A percentile compares a stretch with the other conserved stretches of the same genome.
Evolutionary conservation across 2,888 invertebrate genomes (phyloP).

Genomic region (Diloba caeruleocephala): DNA sequence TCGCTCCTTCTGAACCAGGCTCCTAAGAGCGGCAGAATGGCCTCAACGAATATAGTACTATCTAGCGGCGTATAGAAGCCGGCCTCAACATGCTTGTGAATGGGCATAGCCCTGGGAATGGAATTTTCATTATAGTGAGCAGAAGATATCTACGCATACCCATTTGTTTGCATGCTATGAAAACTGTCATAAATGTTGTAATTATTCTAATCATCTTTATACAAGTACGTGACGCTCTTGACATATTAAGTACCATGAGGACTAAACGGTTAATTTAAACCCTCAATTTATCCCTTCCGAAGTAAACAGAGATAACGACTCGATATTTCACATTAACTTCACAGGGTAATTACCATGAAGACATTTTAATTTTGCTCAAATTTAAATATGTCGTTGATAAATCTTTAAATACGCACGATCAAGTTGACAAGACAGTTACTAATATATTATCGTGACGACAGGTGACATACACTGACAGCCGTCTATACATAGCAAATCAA

Average conservation of each 20-base stretch:
- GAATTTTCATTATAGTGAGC: no score
- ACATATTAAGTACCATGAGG: constrained; percentile 1
- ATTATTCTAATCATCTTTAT: no score
- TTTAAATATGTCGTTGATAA: constrained; percentile 27
- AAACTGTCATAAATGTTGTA: no score
- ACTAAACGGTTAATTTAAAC: constrained; percentile 29
- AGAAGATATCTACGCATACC: no score
- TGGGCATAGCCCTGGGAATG: no score
- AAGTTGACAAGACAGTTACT: constrained; percentile 28
- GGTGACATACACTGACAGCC: constrained; percentile 17
- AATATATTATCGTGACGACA: constrained; percentile 39
- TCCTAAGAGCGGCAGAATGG: no score
- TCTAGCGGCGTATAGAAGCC: no score
- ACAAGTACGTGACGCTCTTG: no score
- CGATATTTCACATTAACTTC: constrained; percentile 36
- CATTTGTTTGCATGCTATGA: no score
- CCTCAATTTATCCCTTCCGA: constrained; percentile 20
- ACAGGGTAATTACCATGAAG: constrained; percentile 39
- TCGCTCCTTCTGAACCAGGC: no score
- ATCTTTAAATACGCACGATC: constrained; percentile 32
- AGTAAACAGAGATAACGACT: constrained; percentile 38
- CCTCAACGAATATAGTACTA: no score
- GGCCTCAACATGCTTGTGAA: no score
- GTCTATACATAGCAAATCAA: constrained; percentile 36
- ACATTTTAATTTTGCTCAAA: constrained; percentile 39